Percentiles rank a stretch among this genome's conserved stretches.
Evolutionary conservation across 2,797 vertebrate genomes (phyloP).

Genomic region (Microcaecilia unicolor): DNA sequence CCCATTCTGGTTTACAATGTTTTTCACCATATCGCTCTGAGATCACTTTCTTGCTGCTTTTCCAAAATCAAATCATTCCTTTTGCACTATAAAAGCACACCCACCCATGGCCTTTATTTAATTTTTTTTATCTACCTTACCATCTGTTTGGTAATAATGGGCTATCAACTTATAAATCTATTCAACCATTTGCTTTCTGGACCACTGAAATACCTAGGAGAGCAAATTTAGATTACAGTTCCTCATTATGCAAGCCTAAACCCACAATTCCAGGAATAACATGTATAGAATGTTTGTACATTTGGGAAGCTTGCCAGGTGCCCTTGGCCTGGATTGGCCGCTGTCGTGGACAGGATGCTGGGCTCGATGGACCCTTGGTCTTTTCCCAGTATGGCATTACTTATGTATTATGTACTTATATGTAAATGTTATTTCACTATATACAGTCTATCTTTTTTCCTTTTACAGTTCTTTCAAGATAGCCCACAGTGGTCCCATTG

Average conservation of each 20-base stretch:
- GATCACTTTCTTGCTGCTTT: too few relatives aligned
- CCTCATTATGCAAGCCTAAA: conserved; percentile 2
- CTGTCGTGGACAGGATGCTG: too few relatives aligned
- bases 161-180: background rate
- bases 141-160: background rate
- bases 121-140: background rate
- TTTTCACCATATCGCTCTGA: too few relatives aligned
- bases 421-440: background rate
- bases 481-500: background rate
- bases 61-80: fast-evolving
- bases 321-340: too few relatives aligned
- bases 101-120: fast-evolving
- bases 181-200: background rate
- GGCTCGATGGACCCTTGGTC: too few relatives aligned
- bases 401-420: too few relatives aligned
- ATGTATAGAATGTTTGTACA: too few relatives aligned
- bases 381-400: too few relatives aligned
- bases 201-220: background rate
- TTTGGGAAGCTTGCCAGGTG: too few relatives aligned
- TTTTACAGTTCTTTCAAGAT: background rate
- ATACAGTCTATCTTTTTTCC: background rate
- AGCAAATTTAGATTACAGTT: background rate
- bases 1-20: too few relatives aligned
- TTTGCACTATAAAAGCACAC: fast-evolving
- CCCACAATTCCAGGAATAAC: too few relatives aligned